Base-by-base conservation (phyloP, 2,113 vertebrate genomes). In the Genyomyrus donnyi region DNA sequence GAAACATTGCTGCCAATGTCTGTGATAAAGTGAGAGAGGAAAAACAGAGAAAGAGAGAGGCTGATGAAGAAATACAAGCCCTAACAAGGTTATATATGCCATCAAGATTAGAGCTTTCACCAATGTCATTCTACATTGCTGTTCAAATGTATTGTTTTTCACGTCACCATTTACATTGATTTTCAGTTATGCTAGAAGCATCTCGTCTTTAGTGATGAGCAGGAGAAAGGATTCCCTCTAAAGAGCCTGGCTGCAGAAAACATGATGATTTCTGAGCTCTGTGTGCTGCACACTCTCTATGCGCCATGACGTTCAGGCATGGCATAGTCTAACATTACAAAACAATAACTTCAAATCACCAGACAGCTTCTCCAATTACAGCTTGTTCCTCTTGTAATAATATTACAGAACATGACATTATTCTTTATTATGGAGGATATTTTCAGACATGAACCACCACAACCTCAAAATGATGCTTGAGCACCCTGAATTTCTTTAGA, bases 11-110 rank as follows among this genome's bases (percentile, higher is more conserved):
- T 86, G 58, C 39, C 89, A 49, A 13, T 21, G 35, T 85, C 66
- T 62, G 80, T 77, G 3, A 87, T 3, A 46, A 48, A 89, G 89
- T 46, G 56, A 70, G 74, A 58, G 53, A 27, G 77, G 74, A 52
- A 52, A 80, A 89, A 70, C 83, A 70, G 45, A 85, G 58, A 53
- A 85, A 85, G 88, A 88, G 45, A 74, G 62, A 58, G 42, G 35
- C 52, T 89, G 87, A 17, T 56, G 90, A 86, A 80, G n/a, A 46
- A 77, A 52, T 8, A 49, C 88, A 80, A 42, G 48, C 74, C 74
- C 88, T 53, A 53, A 53, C 62, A 39, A 89, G 74, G 49, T 39
- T 53, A 56, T 56, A 46, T 53, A 42, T n/a, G 19, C 39, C 15
- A 31, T 87, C 7, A 58, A 35, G 50, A 87, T 35, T 10, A 56